Percentiles rank a stretch among this genome's conserved stretches.
phyloP scores from a whole-genome alignment of 2,797 vertebrate genomes.

The Heterohyrax brucei region DNA sequence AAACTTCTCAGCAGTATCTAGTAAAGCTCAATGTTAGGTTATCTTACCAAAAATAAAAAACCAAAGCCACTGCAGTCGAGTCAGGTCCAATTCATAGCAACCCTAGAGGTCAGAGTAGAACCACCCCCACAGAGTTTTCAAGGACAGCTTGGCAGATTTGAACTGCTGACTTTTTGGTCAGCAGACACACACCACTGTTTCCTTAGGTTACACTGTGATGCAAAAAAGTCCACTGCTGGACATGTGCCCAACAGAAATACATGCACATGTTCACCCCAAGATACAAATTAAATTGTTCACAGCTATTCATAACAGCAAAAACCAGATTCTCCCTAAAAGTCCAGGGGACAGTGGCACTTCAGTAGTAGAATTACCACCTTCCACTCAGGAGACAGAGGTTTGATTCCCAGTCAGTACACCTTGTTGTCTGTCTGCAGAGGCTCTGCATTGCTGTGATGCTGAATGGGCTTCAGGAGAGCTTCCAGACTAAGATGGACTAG shows the following conservation, averaged over 20 bases:
- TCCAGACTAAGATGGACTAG: background rate
- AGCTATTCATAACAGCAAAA: background rate
- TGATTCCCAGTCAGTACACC: background rate
- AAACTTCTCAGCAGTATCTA: background rate
- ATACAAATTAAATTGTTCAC: background rate
- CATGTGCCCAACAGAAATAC: constrained; percentile 21
- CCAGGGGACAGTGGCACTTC: background rate
- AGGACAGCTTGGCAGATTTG: too few relatives aligned
- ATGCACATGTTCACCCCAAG: background rate
- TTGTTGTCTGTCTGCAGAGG: background rate
- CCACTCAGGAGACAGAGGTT: background rate
- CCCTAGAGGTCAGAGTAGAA: too few relatives aligned
- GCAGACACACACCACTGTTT: too few relatives aligned
- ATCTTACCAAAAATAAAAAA: background rate
- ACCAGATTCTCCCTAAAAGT: background rate
- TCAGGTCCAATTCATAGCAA: too few relatives aligned
- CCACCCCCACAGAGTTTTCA: too few relatives aligned
- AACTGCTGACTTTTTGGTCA: too few relatives aligned
- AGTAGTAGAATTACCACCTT: background rate
- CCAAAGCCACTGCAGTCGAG: too few relatives aligned
- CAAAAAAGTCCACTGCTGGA: background rate
- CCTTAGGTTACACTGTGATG: background rate
- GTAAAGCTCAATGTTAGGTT: background rate
- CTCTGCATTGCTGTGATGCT: background rate
- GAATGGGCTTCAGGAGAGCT: background rate